Evolutionary conservation across 2,888 invertebrate species (phyloP).

Genomic region (Tenodera sinensis): DNA sequence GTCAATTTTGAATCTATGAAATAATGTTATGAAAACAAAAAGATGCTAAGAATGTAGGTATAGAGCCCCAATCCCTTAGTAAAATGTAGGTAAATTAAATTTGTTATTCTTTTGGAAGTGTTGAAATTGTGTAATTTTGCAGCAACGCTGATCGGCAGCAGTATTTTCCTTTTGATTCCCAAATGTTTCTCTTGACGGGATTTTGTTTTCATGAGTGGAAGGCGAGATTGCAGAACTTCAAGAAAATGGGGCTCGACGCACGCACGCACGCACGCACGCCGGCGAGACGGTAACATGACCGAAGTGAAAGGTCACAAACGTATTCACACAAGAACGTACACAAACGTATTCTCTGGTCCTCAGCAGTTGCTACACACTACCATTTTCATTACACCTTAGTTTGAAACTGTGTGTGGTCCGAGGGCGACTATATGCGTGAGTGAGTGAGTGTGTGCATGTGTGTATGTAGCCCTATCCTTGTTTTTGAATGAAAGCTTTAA

Average conservation of each 20-base stretch:
- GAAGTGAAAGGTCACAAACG: neutral
- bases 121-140: neutral
- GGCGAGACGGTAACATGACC: neutral
- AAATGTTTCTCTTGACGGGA: neutral
- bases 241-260: neutral
- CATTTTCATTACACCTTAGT: neutral
- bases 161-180: neutral
- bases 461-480: neutral
- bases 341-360: slow-evolving; percentile 5
- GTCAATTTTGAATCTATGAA: neutral
- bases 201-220: neutral
- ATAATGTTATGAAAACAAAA: neutral
- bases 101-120: neutral
- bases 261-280: neutral
- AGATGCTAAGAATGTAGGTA: neutral
- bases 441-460: slow-evolving; percentile 11
- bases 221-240: neutral
- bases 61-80: neutral
- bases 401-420: neutral
- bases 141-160: neutral
- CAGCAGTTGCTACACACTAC: slow-evolving; percentile 1
- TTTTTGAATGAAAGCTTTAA: neutral
- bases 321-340: neutral
- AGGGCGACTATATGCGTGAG: neutral
- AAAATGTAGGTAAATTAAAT: neutral